Conservation (phyloP, 2,797 vertebrate species). For the Carduelis carduelis region DNA sequence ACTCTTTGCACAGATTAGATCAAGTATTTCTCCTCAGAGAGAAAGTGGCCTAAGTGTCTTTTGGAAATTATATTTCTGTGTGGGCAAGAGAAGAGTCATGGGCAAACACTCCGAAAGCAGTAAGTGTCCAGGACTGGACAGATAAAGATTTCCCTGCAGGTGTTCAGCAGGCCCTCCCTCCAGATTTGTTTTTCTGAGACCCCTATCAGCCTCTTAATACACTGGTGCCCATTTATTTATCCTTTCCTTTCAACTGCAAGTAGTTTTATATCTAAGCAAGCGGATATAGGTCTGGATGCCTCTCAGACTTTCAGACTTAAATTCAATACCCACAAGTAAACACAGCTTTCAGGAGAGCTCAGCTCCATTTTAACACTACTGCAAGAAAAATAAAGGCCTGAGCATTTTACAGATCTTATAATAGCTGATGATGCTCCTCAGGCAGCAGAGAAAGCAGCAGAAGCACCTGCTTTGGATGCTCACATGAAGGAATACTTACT, state of each 20-base stretch:
- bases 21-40: neutral
- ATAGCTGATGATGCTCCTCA: neutral
- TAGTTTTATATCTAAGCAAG: neutral
- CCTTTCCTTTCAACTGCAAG: neutral
- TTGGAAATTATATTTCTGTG: neutral
- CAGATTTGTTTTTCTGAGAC: neutral
- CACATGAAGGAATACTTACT: conserved; percentile 81
- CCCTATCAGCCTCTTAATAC: neutral
- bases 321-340: neutral
- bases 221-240: neutral
- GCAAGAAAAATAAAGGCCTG: neutral
- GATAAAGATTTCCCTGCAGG: neutral
- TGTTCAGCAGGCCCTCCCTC: neutral
- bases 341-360: neutral
- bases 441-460: neutral
- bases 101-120: neutral
- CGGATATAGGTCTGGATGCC: neutral
- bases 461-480: neutral
- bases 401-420: neutral
- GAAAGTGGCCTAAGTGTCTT: neutral
- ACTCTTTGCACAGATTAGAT: neutral
- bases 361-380: neutral
- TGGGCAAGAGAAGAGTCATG: neutral
- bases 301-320: neutral
- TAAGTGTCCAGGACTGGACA: neutral